Percentiles rank a stretch among this genome's conserved stretches.
phyloP scores from a whole-genome alignment of 1,140 invertebrate genomes.

The Neodiprion lecontei region DNA sequence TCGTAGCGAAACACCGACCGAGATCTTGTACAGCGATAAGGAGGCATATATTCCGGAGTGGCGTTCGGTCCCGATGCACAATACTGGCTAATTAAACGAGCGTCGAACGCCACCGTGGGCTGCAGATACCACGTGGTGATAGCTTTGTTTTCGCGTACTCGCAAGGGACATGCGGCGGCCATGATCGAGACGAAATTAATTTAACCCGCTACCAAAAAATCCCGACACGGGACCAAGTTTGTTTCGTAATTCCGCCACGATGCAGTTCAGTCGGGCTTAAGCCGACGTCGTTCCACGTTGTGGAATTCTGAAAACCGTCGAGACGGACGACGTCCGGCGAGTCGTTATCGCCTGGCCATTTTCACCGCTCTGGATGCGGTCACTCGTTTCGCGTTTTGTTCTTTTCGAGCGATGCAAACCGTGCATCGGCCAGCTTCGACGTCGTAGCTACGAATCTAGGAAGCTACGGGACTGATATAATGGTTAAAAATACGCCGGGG shows the following conservation, averaged over 20 bases:
- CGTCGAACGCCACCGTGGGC: slow-evolving; percentile 46
- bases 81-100: slow-evolving; percentile 61
- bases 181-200: slow-evolving; percentile 56
- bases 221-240: too few relatives aligned
- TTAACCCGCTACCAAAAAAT: slow-evolving; percentile 33
- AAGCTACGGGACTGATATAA: too few relatives aligned
- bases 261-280: too few relatives aligned
- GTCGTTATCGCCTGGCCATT: neutral
- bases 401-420: too few relatives aligned
- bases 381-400: too few relatives aligned
- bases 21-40: neutral
- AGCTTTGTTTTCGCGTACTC: slow-evolving; percentile 57
- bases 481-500: too few relatives aligned
- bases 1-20: slow-evolving; percentile 10
- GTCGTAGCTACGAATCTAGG: too few relatives aligned
- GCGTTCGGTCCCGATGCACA: slow-evolving; percentile 42
- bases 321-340: neutral
- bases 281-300: too few relatives aligned
- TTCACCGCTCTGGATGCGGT: neutral
- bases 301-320: neutral
- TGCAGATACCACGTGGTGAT: slow-evolving; percentile 57
- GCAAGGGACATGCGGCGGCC: slow-evolving; percentile 42
- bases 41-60: neutral
- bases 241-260: too few relatives aligned
- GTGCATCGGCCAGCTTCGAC: too few relatives aligned